Base-by-base conservation (phyloP, 2,113 vertebrate species). In the Clinocottus analis region DNA sequence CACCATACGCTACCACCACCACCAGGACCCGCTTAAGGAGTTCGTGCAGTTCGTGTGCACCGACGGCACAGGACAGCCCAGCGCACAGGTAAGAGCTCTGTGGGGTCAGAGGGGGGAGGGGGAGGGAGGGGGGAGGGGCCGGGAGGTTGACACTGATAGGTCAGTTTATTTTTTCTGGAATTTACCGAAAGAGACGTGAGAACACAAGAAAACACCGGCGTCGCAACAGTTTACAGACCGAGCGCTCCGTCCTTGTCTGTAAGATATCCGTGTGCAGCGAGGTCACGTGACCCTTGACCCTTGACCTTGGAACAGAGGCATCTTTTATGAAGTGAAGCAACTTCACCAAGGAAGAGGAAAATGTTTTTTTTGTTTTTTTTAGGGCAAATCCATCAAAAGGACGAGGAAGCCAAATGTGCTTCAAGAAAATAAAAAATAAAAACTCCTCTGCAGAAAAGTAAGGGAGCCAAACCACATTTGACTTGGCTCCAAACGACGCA, bases 1-100 rank as follows among this genome's bases (percentile, higher is more conserved):
- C 65, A 98, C 97, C 94, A 99, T 98, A 95, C 97, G 97, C 89
- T 98, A 99, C 95, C 97, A 98, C 90, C 97, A 96, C 93, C 95
- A 97, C 53, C 97, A 98, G 95, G 97, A 98, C 95, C 97, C 97
- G 21, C 96, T 98, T 89, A 97, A 98, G 95, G 97, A 97, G 93
- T 98, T 98, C 76, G 97, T 97, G 94, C 97, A 97, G 96, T 97
- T 98, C 39, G 97, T 98, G 93, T 98, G 97, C 90, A 96, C 97
- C 11, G 97, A 97, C n/a, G 95, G 96, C 90, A 95, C 96, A 37
- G 96, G 96, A 83, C 97, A 98, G 96, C 95, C 96, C 87, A 93
- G 96, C 65, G 95, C 95, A 84, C 97, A 98, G 97, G 97, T 98
- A 94, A 95, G 96, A 88, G 61, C 72, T 71, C 31, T 37, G 0